Evolutionary conservation across 2,888 invertebrate species (phyloP), one percentile per base, ranked within the genome.

Genomic region (Acronicta leporina): DNA sequence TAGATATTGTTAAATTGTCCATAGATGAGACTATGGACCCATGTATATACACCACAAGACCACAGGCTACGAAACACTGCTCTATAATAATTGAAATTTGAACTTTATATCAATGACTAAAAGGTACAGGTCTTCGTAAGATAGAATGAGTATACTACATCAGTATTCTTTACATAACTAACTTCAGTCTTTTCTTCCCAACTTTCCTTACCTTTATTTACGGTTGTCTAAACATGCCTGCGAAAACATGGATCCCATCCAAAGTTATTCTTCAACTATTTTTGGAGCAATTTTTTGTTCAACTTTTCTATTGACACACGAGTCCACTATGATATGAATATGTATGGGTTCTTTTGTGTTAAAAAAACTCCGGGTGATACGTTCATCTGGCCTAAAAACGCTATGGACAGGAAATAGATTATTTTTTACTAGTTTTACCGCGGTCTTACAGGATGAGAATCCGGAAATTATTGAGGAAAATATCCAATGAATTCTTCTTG

Each of bases 321-420:
- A 13, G n/a, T 33, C 33, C 35, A 45, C 45, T 44, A 41, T 44
- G 55, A 11, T 51, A 45, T 63, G 63, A 73, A 73, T 76, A 76
- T 76, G 73, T 72, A 73, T 61, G 49, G 38, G 45, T 16, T 60
- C 38, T 14, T 45, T 53, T 67, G 76, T 61, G 58, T 42, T 54
- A 27, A 15, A 10, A 33, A 53, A 74, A 56, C 27, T 61, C 4
- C n/a, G 27, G 11, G n/a, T n/a, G n/a, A n/a, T 44, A n/a, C 40
- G 53, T 56, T 50, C 20, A 14, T 25, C 10, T 60, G 51, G 41
- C 43, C 53, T 50, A 48, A 38, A 68, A 58, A 53, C 43, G 5
- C 16, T 30, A 11, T 13, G 27, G 11, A 10, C 5, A 38, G 15
- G 25, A 38, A 38, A 35, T 5, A 33, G 8, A 4, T 33, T 27